A percentile compares a stretch with the other conserved stretches of the same genome.
phyloP scores from a whole-genome alignment of 2,797 vertebrate species.

The Sebastes ruberrimus region DNA sequence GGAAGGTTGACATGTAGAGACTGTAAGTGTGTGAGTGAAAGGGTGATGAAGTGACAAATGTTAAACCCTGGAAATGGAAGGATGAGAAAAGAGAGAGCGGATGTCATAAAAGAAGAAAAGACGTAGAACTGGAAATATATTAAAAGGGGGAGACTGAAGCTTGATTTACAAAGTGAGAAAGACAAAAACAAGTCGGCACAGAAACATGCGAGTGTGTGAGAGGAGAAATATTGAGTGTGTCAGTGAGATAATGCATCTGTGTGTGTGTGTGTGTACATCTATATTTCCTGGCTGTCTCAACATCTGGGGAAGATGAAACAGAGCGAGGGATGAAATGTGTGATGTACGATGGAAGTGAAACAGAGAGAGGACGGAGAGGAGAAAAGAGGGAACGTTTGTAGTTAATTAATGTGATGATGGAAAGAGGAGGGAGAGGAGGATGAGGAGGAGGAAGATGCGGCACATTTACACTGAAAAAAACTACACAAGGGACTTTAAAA shows the following conservation, averaged over 20 bases:
- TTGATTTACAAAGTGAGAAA: conserved; percentile 40
- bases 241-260: neutral
- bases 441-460: neutral
- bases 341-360: neutral
- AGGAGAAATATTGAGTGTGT: conserved; percentile 18
- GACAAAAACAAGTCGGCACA: neutral
- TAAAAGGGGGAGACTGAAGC: neutral
- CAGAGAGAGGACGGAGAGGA: neutral
- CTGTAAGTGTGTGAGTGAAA: neutral
- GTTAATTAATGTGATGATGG: neutral
- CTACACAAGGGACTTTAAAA: neutral
- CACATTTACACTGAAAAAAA: neutral
- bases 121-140: neutral
- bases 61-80: neutral
- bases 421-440: neutral
- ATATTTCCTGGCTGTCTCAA: neutral
- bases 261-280: neutral
- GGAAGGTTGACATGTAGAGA: no score
- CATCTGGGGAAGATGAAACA: conserved; percentile 37
- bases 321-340: neutral
- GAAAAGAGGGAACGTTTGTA: neutral
- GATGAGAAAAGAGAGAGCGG: conserved; percentile 4
- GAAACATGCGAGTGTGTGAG: neutral
- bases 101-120: neutral
- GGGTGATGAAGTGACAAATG: neutral